These are phyloP conservation scores for Zapornia atra DNA, from an alignment of 2,113 vertebrate species.

Conservation along the genomic window DNA sequence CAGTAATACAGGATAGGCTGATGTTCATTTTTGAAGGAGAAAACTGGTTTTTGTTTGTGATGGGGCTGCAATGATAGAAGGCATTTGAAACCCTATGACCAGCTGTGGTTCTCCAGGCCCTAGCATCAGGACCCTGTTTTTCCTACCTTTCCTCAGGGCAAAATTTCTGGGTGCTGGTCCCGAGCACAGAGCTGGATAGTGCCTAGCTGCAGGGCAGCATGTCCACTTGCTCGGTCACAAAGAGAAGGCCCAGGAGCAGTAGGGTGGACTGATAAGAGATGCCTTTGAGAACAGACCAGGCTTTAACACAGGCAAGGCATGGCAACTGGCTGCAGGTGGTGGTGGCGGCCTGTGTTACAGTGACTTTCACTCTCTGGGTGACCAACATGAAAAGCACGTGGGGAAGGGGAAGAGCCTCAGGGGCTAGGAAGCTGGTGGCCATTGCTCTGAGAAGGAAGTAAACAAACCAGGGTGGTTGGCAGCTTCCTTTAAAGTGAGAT, in stretches of 20 bases:
- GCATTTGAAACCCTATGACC: background rate
- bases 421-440: background rate
- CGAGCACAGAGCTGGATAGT: background rate
- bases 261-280: background rate
- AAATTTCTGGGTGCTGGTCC: background rate
- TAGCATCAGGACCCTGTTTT: background rate
- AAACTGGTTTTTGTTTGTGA: background rate
- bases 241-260: background rate
- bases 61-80: background rate
- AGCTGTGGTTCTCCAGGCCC: background rate
- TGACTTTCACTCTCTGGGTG: background rate
- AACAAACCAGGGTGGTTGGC: background rate
- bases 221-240: background rate
- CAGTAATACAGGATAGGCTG: background rate
- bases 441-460: background rate
- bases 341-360: background rate
- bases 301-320: background rate
- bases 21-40: background rate
- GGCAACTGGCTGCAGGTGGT: background rate
- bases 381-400: background rate
- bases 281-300: background rate
- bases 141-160: background rate
- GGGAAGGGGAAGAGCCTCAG: background rate
- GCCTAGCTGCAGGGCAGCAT: background rate
- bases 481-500: background rate